Evolutionary conservation across 2,797 vertebrate species (phyloP).

Genomic region (Pangasius krempfi): DNA sequence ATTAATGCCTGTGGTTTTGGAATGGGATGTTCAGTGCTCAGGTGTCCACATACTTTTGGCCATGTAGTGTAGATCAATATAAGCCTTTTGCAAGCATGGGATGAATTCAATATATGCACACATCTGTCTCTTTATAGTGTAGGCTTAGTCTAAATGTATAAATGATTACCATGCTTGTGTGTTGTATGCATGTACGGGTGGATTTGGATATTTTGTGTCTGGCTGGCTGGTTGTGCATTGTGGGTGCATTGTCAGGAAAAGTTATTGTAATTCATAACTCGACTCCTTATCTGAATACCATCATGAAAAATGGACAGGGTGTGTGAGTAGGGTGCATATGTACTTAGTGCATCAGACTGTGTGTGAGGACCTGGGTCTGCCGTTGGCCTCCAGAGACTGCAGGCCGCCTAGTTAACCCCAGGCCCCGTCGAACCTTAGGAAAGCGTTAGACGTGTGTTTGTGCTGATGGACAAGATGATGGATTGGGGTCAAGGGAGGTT

Average conservation of each 20-base stretch:
- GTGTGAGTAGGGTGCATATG: conserved; percentile 25
- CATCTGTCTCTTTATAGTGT: background rate
- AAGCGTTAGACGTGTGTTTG: conserved; percentile 18
- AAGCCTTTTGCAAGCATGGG: background rate
- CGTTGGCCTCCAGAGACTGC: conserved; percentile 47
- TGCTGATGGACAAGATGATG: conserved; percentile 66
- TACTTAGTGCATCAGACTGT: conserved; percentile 32
- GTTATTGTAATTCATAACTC: conserved; percentile 61
- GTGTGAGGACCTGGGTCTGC: conserved; percentile 16
- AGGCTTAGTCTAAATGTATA: background rate
- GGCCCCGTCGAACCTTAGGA: conserved; percentile 31
- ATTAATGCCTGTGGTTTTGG: background rate
- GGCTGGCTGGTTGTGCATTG: background rate
- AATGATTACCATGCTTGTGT: background rate
- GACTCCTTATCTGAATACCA: conserved; percentile 60
- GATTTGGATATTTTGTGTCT: background rate
- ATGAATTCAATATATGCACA: background rate
- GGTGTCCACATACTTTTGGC: background rate
- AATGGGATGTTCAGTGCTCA: background rate
- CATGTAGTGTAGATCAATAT: background rate
- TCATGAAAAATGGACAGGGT: conserved; percentile 55
- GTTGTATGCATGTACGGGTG: background rate
- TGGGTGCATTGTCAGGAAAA: background rate
- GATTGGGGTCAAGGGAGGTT: conserved; percentile 74
- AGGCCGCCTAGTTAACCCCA: conserved; percentile 16